phyloP scores from a whole-genome alignment of 2,888 invertebrate genomes.

The Keiferia lycopersicella region DNA sequence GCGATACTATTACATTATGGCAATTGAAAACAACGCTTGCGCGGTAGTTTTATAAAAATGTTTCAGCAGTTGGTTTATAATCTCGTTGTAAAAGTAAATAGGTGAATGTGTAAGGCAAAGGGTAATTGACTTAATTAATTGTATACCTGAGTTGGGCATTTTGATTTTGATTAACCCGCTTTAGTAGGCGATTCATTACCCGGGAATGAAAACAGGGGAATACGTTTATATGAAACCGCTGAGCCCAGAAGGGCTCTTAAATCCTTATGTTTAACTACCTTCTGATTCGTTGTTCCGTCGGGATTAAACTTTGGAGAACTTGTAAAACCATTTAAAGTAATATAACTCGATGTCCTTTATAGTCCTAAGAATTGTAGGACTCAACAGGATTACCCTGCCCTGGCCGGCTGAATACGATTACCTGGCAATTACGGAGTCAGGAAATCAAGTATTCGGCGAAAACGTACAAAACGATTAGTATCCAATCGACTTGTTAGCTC shows the following conservation, averaged over 20 bases:
- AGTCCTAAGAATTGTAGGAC: not conserved
- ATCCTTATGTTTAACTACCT: too few relatives aligned
- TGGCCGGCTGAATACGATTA: not conserved
- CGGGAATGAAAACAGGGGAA: too few relatives aligned
- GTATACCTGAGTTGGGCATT: too few relatives aligned
- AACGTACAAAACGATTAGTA: constrained; percentile 6
- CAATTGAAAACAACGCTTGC: constrained; percentile 15
- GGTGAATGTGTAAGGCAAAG: too few relatives aligned
- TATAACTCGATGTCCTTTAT: not conserved
- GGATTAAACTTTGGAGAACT: not conserved
- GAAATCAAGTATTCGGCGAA: constrained; percentile 12
- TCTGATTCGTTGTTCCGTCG: not conserved
- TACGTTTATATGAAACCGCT: too few relatives aligned
- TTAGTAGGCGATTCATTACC: too few relatives aligned
- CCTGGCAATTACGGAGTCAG: not conserved
- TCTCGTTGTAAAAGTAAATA: too few relatives aligned
- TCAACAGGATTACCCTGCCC: not conserved
- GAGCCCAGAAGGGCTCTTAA: too few relatives aligned
- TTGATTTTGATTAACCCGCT: too few relatives aligned
- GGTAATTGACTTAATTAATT: too few relatives aligned
- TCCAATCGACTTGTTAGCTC: not conserved
- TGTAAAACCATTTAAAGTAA: not conserved
- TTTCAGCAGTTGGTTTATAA: not conserved
- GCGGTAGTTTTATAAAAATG: not conserved
- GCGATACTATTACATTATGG: constrained; percentile 17